These are phyloP conservation scores for Saccopteryx leptura DNA, from an alignment of 2,113 vertebrate genomes.

Conservation along the genomic window DNA sequence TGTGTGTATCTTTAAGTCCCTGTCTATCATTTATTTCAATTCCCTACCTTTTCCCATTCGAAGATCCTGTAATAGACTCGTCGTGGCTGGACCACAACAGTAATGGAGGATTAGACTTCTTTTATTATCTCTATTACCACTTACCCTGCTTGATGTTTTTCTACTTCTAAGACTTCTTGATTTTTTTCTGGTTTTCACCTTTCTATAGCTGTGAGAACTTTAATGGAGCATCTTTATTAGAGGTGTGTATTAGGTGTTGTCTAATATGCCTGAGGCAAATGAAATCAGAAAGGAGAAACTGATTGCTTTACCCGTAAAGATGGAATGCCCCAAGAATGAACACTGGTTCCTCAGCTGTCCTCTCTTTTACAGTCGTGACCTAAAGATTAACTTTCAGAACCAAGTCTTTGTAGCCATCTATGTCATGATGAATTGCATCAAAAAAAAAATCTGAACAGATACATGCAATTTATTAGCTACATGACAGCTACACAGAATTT, in stretches of 20 bases:
- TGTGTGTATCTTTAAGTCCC: too few species aligned
- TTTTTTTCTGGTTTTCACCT: not conserved
- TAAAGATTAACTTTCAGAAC: not conserved
- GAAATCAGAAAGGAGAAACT: not conserved
- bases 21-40: too few species aligned
- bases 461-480: not conserved
- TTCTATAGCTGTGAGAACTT: not conserved
- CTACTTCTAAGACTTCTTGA: not conserved
- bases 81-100: too few species aligned
- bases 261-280: not conserved
- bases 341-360: not conserved
- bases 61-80: too few species aligned
- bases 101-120: not conserved
- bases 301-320: not conserved
- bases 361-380: not conserved
- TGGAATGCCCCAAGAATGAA: not conserved
- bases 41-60: too few species aligned
- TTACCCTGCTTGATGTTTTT: not conserved
- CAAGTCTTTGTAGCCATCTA: not conserved
- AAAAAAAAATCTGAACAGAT: not conserved
- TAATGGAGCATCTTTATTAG: not conserved
- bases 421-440: not conserved
- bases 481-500: not conserved
- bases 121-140: not conserved
- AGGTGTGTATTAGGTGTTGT: not conserved